phyloP scores from a whole-genome alignment of 1,140 invertebrate species.

The Stegodyphus mimosarum region DNA sequence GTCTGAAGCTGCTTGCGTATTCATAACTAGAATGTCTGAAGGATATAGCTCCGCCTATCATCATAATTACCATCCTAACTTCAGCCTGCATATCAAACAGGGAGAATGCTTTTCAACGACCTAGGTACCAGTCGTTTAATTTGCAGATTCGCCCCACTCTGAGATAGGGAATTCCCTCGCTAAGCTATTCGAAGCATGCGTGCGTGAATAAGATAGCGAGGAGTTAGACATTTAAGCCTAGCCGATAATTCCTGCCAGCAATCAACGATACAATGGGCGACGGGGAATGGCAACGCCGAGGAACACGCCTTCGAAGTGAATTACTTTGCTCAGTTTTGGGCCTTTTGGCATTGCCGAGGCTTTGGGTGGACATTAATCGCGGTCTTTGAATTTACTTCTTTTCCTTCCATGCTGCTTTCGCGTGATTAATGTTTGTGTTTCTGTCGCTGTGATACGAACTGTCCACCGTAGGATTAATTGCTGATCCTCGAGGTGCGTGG shows the following conservation, averaged over 20 bases:
- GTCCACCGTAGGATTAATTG: conserved; percentile 32
- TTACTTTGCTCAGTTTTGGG: neutral
- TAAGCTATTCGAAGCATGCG: conserved; percentile 34
- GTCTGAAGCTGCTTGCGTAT: no score
- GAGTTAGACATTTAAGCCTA: conserved; percentile 54
- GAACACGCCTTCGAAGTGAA: no score
- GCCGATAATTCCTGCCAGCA: conserved; percentile 51
- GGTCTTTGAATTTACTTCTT: conserved; percentile 26
- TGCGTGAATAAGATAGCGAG: conserved; percentile 56
- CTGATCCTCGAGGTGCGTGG: neutral
- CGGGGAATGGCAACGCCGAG: no score
- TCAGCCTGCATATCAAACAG: no score
- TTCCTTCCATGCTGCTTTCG: neutral
- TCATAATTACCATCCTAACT: no score
- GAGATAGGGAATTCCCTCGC: conserved; percentile 16
- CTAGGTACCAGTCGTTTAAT: conserved; percentile 16
- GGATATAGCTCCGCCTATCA: no score
- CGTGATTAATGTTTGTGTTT: conserved; percentile 44
- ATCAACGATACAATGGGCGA: conserved; percentile 27
- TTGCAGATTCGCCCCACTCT: conserved; percentile 24
- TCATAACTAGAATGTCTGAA: no score
- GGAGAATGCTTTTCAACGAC: no score
- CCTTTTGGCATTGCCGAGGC: neutral
- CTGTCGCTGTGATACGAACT: neutral
- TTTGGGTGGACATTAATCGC: conserved; percentile 24